Percentiles rank a stretch among this genome's conserved stretches.
phyloP scores from a whole-genome alignment of 2,888 invertebrate genomes.

The Bimastos eiseni region DNA sequence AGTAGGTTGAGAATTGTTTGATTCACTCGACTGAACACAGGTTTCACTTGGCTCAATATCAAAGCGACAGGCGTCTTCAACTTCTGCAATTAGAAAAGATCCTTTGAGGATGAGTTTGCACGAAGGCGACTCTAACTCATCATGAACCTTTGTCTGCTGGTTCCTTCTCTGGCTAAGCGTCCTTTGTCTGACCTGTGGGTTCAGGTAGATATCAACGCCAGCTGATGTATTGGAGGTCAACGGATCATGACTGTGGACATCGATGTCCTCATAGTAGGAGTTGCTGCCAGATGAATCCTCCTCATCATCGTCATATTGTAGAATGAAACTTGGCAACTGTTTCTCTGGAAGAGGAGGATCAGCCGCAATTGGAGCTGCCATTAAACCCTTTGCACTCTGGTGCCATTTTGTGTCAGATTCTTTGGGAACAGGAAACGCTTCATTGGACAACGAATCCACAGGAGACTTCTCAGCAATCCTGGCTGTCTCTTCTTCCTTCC shows the following conservation, averaged over 20 bases:
- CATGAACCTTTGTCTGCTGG: not conserved
- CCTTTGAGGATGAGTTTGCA: slow-evolving; percentile 14
- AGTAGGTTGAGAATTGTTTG: not conserved
- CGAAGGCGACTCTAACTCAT: not conserved
- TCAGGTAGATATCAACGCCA: not conserved
- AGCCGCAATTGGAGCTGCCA: not conserved
- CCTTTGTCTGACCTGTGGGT: slow-evolving; percentile 2
- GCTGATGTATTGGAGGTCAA: not conserved
- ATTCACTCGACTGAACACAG: slow-evolving; percentile 8
- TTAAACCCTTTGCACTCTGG: not conserved
- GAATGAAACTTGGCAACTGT: not conserved
- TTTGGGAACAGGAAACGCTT: not conserved
- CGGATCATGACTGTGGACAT: not conserved
- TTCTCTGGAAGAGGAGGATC: slow-evolving; percentile 4
- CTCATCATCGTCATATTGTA: not conserved
- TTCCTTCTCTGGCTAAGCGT: not conserved
- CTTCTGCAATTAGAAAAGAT: not conserved
- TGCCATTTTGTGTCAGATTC: not conserved
- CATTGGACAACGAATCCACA: not conserved
- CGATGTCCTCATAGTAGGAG: slow-evolving; percentile 7
- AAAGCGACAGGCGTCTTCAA: not conserved
- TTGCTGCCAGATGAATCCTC: not conserved
- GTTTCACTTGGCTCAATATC: not conserved
- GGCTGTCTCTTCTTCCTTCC: not conserved
- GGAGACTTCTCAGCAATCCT: not conserved